Base-by-base conservation (phyloP, 2,888 invertebrate species). In the Lottia scabra region DNA sequence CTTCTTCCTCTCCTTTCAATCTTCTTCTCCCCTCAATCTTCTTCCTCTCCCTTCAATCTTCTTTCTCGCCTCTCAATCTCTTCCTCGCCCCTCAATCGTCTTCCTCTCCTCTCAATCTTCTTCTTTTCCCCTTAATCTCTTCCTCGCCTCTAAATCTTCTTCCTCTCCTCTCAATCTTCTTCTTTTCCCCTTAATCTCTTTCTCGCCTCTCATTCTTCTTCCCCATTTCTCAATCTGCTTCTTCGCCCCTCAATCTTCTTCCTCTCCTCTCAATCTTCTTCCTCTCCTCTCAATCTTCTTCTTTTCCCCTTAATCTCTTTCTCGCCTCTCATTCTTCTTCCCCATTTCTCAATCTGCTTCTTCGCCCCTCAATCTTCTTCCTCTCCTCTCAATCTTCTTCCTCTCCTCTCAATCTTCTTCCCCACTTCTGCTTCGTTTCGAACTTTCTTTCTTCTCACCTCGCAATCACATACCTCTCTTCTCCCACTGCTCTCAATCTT, bases 381-480 rank as follows among this genome's bases (percentile, higher is more conserved):
- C 2, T 30, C 30, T 30, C 30, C 5, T 26, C 67, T 23, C 73
- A n/a, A 66, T 15, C 67, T 30, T 70, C 48, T 70, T 67, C 48
- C 66, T 27, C 65, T 19, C 48, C 0, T 27, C 30, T 65, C 30
- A 64, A 30, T 65, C 26, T 43, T 26, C 68, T 45, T 62, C 26
- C 70, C n/a, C 70, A 30, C 70, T 38, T 65, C 26, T 46, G 13
- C 70, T 23, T 67, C 45, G 45, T 27, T 67, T 56, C 66, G 6
- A 63, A 30, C 56, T 12, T 44, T 38, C 63, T 67, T 10, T 67
- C 63, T 63, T 62, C 48, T 44, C 27, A 27, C n/a, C 62, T 66
- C 66, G 63, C 44, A 67, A 43, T 3, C 45, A 8, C 43, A n/a
- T n/a, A n/a, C n/a, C n/a, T n/a, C n/a, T n/a, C n/a, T n/a, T 43